Evolutionary conservation across 2,888 invertebrate species (phyloP).

Genomic region (Abscondita cerata): DNA sequence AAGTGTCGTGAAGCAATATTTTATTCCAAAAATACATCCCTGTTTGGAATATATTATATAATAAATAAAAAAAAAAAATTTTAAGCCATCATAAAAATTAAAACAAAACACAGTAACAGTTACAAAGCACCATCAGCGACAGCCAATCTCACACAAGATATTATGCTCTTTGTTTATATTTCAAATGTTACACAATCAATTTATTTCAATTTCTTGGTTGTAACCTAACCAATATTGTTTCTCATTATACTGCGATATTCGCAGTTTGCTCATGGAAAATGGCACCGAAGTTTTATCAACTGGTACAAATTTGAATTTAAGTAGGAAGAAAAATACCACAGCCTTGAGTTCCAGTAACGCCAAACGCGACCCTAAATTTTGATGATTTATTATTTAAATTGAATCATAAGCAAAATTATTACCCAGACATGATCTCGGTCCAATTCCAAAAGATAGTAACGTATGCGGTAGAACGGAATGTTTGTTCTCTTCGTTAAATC

Average conservation of each 20-base stretch:
- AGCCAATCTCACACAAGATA: too few relatives aligned
- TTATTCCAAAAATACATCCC: too few relatives aligned
- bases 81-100: too few relatives aligned
- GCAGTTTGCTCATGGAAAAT: constrained; percentile 48
- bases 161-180: too few relatives aligned
- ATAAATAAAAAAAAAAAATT: too few relatives aligned
- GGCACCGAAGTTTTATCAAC: constrained; percentile 38
- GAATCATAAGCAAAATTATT: background rate
- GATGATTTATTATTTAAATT: constrained; percentile 42
- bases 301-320: constrained; percentile 47
- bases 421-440: constrained; percentile 56
- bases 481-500: constrained; percentile 63
- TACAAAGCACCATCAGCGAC: too few relatives aligned
- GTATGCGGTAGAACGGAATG: constrained; percentile 59
- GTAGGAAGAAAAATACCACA: constrained; percentile 52
- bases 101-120: too few relatives aligned
- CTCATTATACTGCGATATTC: constrained; percentile 54
- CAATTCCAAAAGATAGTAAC: constrained; percentile 62
- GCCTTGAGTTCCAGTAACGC: constrained; percentile 57
- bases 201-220: too few relatives aligned
- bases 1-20: too few relatives aligned
- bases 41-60: too few relatives aligned
- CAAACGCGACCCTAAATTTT: constrained; percentile 50
- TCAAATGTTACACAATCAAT: too few relatives aligned
- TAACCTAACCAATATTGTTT: constrained; percentile 50